A percentile compares a stretch with the other conserved stretches of the same genome.
Evolutionary conservation across 2,888 invertebrate genomes (phyloP).

Genomic region (Cephus pygmeus): DNA sequence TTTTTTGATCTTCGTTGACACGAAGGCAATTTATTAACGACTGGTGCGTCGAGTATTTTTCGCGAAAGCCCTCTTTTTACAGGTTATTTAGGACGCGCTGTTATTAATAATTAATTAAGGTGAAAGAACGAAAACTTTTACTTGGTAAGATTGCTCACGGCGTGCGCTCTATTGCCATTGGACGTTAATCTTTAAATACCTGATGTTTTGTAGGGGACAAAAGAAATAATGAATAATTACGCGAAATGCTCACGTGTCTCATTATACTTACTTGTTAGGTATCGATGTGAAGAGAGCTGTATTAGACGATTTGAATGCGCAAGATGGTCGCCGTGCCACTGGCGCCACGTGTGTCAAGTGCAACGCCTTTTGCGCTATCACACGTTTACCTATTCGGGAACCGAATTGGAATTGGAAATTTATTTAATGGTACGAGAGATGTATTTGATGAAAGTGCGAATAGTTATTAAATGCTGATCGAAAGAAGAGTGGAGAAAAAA

Average conservation of each 20-base stretch:
- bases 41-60: background rate
- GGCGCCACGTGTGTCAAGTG: background rate
- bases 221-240: background rate
- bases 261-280: background rate
- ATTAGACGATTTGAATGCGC: background rate
- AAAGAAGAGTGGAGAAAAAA: background rate
- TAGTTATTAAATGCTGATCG: background rate
- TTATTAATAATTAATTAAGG: constrained; percentile 1
- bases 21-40: background rate
- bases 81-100: background rate
- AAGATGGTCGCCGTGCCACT: background rate
- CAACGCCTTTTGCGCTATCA: background rate
- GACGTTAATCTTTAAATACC: background rate
- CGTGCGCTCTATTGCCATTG: background rate
- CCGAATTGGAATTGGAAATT: background rate
- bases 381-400: background rate
- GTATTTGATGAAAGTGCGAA: background rate
- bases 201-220: background rate
- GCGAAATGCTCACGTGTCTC: background rate
- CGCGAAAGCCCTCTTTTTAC: background rate
- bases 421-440: background rate
- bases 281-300: background rate
- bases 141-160: background rate
- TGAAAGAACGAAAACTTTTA: background rate
- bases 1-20: background rate